phyloP scores from a whole-genome alignment of 2,797 vertebrate genomes.

The Channa striata region DNA sequence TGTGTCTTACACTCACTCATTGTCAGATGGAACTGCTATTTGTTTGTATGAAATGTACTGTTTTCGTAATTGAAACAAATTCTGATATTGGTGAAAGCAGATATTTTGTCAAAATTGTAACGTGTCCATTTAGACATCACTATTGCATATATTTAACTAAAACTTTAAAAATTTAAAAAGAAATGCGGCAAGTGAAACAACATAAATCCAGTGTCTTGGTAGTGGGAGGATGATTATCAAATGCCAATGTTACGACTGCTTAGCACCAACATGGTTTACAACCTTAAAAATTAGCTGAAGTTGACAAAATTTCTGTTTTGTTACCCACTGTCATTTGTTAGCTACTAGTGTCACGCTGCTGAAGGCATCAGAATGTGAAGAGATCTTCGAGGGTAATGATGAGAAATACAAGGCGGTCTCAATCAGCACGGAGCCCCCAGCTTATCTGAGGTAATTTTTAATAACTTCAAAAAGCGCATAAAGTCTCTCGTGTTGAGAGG shows the following conservation, averaged over 20 bases:
- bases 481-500: neutral
- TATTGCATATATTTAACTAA: no score
- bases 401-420: slow-evolving; percentile 99
- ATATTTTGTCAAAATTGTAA: no score
- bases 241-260: neutral
- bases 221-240: no score
- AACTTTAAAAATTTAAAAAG: no score
- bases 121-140: no score
- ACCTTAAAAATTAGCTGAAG: neutral
- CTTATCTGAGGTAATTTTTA: slow-evolving; percentile 92
- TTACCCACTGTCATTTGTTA: slow-evolving; percentile 18
- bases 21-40: neutral
- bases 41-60: neutral
- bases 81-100: neutral
- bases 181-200: no score
- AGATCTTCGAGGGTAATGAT: slow-evolving; percentile 98
- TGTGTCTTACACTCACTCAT: neutral
- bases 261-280: neutral
- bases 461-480: neutral
- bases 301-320: neutral
- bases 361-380: slow-evolving; percentile 97
- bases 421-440: slow-evolving; percentile 97
- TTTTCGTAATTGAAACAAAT: neutral
- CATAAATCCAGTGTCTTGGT: no score
- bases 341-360: slow-evolving; percentile 97